Conservation (phyloP, 1,140 invertebrate species). For the Formica exsecta region DNA sequence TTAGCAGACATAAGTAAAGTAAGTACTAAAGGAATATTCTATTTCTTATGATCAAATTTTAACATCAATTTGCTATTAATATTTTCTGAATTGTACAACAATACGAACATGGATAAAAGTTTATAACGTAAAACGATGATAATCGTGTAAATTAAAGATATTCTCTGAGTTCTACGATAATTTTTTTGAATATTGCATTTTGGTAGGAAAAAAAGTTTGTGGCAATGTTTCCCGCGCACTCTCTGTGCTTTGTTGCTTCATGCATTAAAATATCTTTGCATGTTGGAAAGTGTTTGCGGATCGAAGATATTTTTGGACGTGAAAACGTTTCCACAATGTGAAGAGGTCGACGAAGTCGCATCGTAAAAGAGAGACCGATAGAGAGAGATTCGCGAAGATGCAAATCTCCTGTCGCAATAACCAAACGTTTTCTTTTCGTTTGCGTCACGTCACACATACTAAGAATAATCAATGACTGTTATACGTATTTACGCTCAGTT, state of each 20-base stretch:
- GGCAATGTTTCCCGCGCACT: constrained; percentile 5
- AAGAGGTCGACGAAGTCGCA: constrained; percentile 65
- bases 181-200: constrained; percentile 24
- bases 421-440: constrained; percentile 42
- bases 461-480: constrained; percentile 23
- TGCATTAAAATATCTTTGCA: constrained; percentile 73
- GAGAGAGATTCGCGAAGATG: constrained; percentile 49
- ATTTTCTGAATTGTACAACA: not conserved
- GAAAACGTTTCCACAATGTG: constrained; percentile 69
- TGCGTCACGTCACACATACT: constrained; percentile 36
- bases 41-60: not conserved
- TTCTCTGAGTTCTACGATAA: not conserved
- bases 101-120: not conserved
- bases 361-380: constrained; percentile 62
- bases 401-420: constrained; percentile 48
- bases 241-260: constrained; percentile 69
- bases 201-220: not conserved
- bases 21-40: not conserved
- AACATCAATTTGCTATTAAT: not conserved
- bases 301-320: constrained; percentile 69
- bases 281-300: constrained; percentile 71
- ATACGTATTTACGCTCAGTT: not conserved
- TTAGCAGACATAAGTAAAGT: not conserved
- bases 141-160: not conserved
- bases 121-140: not conserved